Conservation (phyloP, 2,888 invertebrate genomes). For the Gortyna flavago region DNA sequence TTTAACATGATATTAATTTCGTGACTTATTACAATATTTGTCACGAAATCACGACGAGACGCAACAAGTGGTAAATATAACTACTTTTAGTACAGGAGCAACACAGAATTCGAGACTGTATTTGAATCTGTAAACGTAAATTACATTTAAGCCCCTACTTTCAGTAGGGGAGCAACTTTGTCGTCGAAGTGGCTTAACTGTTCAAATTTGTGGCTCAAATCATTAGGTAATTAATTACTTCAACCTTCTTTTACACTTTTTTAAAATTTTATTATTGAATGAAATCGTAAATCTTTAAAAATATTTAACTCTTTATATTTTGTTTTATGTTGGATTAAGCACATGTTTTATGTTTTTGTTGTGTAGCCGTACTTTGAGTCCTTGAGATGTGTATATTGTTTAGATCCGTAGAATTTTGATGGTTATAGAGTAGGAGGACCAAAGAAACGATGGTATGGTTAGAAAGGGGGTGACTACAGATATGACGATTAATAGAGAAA, state of each 20-base stretch:
- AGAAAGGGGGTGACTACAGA: not conserved
- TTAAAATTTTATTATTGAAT: not conserved
- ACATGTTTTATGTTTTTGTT: slow-evolving; percentile 17
- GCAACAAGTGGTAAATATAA: slow-evolving; percentile 3
- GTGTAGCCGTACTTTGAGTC: not conserved
- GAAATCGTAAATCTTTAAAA: not conserved
- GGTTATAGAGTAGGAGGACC: not conserved
- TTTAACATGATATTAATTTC: slow-evolving; percentile 27
- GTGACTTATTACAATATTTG: slow-evolving; percentile 38
- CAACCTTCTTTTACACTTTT: not conserved
- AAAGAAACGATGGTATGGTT: not conserved
- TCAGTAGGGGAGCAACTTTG: not conserved
- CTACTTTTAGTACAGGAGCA: slow-evolving; percentile 6
- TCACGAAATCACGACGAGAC: slow-evolving; percentile 18
- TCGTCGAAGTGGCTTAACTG: not conserved
- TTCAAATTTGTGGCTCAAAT: not conserved
- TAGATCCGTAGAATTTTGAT: slow-evolving; percentile 1
- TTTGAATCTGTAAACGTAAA: not conserved
- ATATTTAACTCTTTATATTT: slow-evolving; percentile 1
- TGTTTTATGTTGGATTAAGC: slow-evolving; percentile 23
- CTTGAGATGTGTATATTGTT: slow-evolving; percentile 8
- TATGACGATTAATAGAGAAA: not conserved
- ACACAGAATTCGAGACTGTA: not conserved
- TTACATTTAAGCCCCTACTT: not conserved
- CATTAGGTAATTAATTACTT: too few relatives aligned